A percentile compares a stretch with the other conserved stretches of the same genome.
These are phyloP conservation scores for Moxostoma hubbsi DNA, from an alignment of 2,797 vertebrate species.

Conservation along the genomic window DNA sequence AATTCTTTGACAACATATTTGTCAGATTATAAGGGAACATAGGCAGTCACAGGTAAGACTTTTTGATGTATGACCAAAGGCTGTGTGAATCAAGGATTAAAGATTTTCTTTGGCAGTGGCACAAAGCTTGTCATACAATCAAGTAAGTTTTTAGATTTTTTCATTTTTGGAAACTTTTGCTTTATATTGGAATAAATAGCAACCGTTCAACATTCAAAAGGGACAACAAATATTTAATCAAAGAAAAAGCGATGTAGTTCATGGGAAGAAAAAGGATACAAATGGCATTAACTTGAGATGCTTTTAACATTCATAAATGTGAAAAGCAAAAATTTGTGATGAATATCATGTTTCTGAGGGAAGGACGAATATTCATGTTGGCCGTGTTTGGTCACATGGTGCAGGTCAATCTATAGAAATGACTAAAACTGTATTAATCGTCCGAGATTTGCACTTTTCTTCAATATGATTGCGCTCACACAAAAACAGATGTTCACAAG, in stretches of 20 bases:
- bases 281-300: background rate
- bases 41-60: background rate
- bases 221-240: background rate
- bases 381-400: background rate
- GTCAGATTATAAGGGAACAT: background rate
- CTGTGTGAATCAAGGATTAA: conserved; percentile 53
- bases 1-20: background rate
- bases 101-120: conserved; percentile 48
- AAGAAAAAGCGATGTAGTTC: background rate
- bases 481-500: background rate
- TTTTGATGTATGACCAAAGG: conserved; percentile 30
- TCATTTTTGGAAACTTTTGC: background rate
- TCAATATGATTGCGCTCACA: background rate
- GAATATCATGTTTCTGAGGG: no score
- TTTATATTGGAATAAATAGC: background rate
- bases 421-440: background rate
- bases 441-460: background rate
- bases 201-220: background rate
- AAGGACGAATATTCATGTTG: background rate
- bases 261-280: background rate
- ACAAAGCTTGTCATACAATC: conserved; percentile 29
- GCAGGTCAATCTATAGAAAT: background rate
- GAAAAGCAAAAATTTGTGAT: no score
- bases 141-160: conserved; percentile 29
- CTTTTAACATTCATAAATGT: background rate